Conservation (phyloP, 1,140 invertebrate genomes). For the Aphis craccivora region DNA sequence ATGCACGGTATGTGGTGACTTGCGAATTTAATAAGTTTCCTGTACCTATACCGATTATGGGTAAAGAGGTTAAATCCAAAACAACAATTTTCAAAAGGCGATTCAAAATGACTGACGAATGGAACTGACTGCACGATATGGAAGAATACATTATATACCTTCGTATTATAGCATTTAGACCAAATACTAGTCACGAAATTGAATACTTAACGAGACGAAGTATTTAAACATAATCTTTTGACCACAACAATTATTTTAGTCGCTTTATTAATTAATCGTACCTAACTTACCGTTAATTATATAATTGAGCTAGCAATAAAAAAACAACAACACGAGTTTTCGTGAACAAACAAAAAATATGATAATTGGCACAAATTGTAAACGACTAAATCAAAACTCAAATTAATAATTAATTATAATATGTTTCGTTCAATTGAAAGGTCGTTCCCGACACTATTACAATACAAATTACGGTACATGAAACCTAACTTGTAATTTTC, state of each 20-base stretch:
- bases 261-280: not conserved
- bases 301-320: not conserved
- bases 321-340: not conserved
- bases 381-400: not conserved
- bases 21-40: not conserved
- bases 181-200: not conserved
- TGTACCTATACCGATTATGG: not conserved
- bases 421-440: not conserved
- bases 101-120: not conserved
- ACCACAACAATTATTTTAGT: not conserved
- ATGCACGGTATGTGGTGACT: not conserved
- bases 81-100: not conserved
- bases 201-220: not conserved
- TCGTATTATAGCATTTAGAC: not conserved
- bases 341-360: not conserved
- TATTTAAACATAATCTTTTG: not conserved
- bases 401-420: not conserved
- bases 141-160: not conserved
- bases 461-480: not conserved
- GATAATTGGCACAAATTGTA: not conserved
- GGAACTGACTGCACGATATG: not conserved
- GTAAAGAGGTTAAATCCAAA: not conserved
- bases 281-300: not conserved
- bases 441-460: not conserved
- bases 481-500: not conserved